These are phyloP conservation scores for Perodicticus potto DNA, from an alignment of 2,797 vertebrate genomes.

Conservation along the genomic window DNA sequence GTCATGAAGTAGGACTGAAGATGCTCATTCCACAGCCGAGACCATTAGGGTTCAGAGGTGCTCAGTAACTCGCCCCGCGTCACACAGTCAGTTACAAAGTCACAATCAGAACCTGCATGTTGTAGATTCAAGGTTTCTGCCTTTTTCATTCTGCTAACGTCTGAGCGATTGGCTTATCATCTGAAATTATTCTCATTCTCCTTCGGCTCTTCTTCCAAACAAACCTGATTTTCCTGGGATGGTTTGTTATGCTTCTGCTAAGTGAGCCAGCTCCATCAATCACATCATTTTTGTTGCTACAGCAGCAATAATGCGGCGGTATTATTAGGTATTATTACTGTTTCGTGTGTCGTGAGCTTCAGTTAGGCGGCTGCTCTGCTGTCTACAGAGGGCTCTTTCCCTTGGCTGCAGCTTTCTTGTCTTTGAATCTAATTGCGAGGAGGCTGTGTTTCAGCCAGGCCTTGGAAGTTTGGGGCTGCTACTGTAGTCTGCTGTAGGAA, in stretches of 20 bases:
- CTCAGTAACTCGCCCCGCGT: not conserved
- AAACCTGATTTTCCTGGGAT: not conserved
- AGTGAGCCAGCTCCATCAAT: not conserved
- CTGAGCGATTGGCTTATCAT: not conserved
- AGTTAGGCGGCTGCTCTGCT: not conserved
- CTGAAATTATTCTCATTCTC: not conserved
- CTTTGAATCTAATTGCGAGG: not conserved
- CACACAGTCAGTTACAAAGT: not conserved
- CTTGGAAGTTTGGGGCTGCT: not conserved
- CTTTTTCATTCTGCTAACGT: not conserved
- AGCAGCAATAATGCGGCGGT: not conserved
- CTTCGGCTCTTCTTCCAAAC: not conserved
- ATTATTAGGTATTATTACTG: not conserved
- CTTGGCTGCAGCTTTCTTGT: not conserved
- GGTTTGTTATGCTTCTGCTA: constrained; percentile 4
- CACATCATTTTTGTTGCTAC: constrained; percentile 31
- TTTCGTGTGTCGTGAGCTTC: not conserved
- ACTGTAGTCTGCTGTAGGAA: not conserved
- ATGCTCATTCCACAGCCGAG: not conserved
- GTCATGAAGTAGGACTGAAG: fast-evolving
- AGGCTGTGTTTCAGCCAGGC: not conserved
- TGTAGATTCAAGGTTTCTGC: not conserved
- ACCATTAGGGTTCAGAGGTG: not conserved
- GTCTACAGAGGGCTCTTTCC: not conserved
- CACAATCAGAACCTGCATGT: not conserved